A percentile compares a stretch with the other conserved stretches of the same genome.
phyloP scores from a whole-genome alignment of 2,113 vertebrate genomes.

The Oncorhynchus kisutch region DNA sequence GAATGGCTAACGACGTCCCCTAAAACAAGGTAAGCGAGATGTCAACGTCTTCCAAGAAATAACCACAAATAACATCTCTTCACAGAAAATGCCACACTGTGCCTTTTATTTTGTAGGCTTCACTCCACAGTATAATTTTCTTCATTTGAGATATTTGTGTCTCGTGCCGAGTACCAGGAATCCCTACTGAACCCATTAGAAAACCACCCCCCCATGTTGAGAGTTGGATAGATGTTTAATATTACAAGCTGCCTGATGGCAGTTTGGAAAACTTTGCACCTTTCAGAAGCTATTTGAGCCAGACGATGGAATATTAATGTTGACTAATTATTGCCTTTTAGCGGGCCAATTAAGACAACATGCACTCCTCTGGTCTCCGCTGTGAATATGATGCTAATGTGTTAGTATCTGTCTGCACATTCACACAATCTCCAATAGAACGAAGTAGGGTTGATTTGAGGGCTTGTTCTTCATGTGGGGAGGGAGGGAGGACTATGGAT shows the following conservation, averaged over 20 bases:
- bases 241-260: constrained; percentile 56
- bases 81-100: background rate
- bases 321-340: constrained; percentile 73
- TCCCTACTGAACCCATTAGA: constrained; percentile 14
- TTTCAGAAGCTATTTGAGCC: constrained; percentile 45
- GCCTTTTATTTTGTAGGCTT: too few relatives aligned
- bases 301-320: constrained; percentile 73
- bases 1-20: constrained; percentile 99
- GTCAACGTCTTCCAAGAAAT: constrained; percentile 10
- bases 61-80: background rate
- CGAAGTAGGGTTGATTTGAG: too few relatives aligned
- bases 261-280: constrained; percentile 52
- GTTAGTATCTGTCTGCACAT: constrained; percentile 57
- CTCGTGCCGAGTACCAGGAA: background rate
- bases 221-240: constrained; percentile 45
- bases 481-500: background rate
- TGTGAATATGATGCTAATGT: constrained; percentile 69
- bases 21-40: constrained; percentile 94
- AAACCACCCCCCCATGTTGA: constrained; percentile 38
- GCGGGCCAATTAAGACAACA: constrained; percentile 63
- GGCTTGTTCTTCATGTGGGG: too few relatives aligned
- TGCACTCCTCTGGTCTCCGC: constrained; percentile 51
- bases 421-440: background rate
- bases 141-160: too few relatives aligned
- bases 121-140: too few relatives aligned